Evolutionary conservation across 1,140 invertebrate genomes (phyloP), one percentile per base, ranked within the genome.

Genomic region (Ceratitis capitata): DNA sequence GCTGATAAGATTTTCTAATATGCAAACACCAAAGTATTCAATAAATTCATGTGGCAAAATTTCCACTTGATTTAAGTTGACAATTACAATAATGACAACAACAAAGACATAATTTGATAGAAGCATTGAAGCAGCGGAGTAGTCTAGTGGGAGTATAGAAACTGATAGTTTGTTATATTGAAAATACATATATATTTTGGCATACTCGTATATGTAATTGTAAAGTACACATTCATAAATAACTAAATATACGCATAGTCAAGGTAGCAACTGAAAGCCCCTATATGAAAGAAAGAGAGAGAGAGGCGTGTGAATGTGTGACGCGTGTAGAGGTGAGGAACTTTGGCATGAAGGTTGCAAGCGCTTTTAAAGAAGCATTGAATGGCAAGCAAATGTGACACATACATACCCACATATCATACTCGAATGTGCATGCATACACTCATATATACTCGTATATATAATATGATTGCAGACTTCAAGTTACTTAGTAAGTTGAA

Each of bases 41-140:
- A 45, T 78, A 78, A 78, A 45, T 78, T 78, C n/a, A 16, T 23
- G 39, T 45, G n/a, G 69, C 39, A 10, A 42, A 51, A 51, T 83
- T 83, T 83, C 26, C 47, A 53, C 82, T 29, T 51, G 47, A 83
- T 53, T 83, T 49, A 53, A 83, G 47, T 53, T 53, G 23, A 51
- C 47, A 51, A 83, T 78, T 78, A 14, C 39, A 78, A 26, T 23
- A 45, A 78, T n/a, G 16, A 1, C 39, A 78, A 78, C 64, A 69
- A 78, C 6, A 78, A 26, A 6, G 9, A 26, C 39, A 78, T 23
- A 61, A 61, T 26, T 61, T 26, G 5, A 7, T 26, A 26, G 56
- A 29, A 56, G 53, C 7, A n/a, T n/a, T n/a, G n/a, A n/a, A n/a
- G n/a, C n/a, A n/a, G 19, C 5, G 32, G 16, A 78, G 39, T 47